Conservation (phyloP, 23 tunicate species). For the Botrylloides violaceus region DNA sequence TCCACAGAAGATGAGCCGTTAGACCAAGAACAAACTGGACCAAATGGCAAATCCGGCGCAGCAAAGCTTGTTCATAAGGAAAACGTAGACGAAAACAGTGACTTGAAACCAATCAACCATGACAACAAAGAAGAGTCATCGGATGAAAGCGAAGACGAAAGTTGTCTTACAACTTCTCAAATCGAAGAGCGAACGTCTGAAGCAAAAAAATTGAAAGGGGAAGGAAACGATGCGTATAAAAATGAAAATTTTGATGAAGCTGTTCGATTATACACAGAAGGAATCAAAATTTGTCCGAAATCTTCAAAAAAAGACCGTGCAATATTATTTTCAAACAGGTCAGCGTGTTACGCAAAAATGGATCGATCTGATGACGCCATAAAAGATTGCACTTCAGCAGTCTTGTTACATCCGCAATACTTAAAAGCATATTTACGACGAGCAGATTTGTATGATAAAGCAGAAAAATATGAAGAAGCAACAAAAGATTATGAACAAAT, state of each 20-base stretch:
- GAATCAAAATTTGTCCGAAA: slow-evolving; percentile 53
- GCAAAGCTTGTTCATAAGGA: no score
- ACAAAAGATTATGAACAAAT: slow-evolving; percentile 38
- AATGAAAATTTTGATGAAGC: slow-evolving; percentile 43
- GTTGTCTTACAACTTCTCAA: background rate
- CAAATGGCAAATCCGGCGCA: no score
- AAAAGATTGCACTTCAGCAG: slow-evolving; percentile 50
- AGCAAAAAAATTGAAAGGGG: slow-evolving; percentile 28
- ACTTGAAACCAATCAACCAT: no score
- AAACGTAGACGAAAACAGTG: no score
- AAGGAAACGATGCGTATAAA: slow-evolving; percentile 33
- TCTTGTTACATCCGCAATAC: slow-evolving; percentile 47
- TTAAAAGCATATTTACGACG: slow-evolving; percentile 56
- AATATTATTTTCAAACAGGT: slow-evolving; percentile 52
- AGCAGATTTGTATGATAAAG: slow-evolving; percentile 58
- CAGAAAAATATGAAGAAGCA: slow-evolving; percentile 69
- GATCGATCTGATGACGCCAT: slow-evolving; percentile 28
- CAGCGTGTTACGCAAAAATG: slow-evolving; percentile 31
- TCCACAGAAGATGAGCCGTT: no score
- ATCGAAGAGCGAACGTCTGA: slow-evolving; percentile 17
- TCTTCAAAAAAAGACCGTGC: slow-evolving; percentile 32
- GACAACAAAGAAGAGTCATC: background rate
- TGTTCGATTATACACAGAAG: slow-evolving; percentile 39
- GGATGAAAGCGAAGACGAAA: slow-evolving; percentile 1
- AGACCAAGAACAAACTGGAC: no score